Evolutionary conservation across 1,140 invertebrate species (phyloP), one percentile per base, ranked within the genome.

Genomic region (Pseudobourletiella spinata): DNA sequence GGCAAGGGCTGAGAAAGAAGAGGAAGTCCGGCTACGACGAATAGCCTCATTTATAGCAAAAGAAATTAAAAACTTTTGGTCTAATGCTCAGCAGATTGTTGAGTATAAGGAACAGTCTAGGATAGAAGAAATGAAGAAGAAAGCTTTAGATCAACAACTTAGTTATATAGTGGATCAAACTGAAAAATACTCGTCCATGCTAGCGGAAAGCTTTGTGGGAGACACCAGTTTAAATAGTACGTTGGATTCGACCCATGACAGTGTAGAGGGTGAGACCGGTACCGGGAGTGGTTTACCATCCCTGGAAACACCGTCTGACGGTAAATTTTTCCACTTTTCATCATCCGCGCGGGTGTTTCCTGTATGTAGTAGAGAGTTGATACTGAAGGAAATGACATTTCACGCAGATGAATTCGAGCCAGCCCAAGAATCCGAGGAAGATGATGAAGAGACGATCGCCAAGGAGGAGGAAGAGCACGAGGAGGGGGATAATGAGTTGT

Each of bases 131-230:
- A 95, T 95, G 72, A 82, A 91, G 57, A 96, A 98, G 73, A 88
- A 95, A 71, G 93, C 93, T 0, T 79, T 98, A 43, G 95, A 99
- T 80, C 86, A 97, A 68, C 95, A 99, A 76, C 80, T 99, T 22
- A 96, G 92, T 75, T 98, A 97, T 73, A 96, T 99, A 72, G 94
- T 99, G 46, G 94, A 95, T 78, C 92, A 97, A 77, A 98, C 96
- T 0, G 95, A 99, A 77, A 95, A 96, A 74, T 97, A 95, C 79
- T 97, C 94, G 25, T 87, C 88, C 2, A 84, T 89, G 77, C 75
- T 95, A 29, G 89, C 90, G 8, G 89, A 89, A 74, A 86, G 86
- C 57, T 84, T 90, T 54, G 30, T 35, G 14, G 16, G 26, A 24
- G 26, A 63, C 30, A 42, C 20, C 3, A 46, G 16, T 39, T 25